phyloP scores from a whole-genome alignment of 2,113 vertebrate genomes.

The Platichthys flesus region DNA sequence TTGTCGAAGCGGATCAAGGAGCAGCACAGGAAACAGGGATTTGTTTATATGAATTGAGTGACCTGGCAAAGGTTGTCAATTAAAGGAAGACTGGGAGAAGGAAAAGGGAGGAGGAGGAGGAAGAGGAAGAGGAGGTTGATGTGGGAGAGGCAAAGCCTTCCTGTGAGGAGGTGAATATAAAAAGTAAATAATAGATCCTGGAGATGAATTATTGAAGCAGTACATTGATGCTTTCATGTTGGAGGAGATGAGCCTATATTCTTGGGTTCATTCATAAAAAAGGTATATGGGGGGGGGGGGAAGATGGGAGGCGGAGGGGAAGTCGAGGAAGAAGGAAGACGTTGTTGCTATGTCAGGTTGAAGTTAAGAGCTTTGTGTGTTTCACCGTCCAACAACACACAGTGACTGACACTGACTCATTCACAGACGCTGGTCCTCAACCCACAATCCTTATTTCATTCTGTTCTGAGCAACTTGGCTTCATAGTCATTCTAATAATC shows the following conservation, averaged over 20 bases:
- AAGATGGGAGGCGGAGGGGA: slow-evolving; percentile 11
- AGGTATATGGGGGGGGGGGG: background rate
- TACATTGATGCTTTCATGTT: slow-evolving; percentile 73
- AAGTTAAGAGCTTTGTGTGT: background rate
- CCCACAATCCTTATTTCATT: no score
- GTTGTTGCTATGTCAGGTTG: slow-evolving; percentile 40
- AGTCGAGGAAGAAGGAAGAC: background rate
- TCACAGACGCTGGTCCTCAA: no score
- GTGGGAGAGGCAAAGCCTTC: slow-evolving; percentile 30
- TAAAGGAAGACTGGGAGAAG: slow-evolving; percentile 21
- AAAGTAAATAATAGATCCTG: slow-evolving; percentile 79
- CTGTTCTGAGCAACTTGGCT: no score
- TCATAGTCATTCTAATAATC: no score
- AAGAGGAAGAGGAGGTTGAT: slow-evolving; percentile 7
- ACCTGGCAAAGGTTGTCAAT: slow-evolving; percentile 61
- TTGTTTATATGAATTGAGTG: slow-evolving; percentile 61
- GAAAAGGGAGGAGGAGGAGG: background rate
- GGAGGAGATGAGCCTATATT: slow-evolving; percentile 44
- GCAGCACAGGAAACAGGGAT: slow-evolving; percentile 41
- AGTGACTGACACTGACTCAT: background rate
- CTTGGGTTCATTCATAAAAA: slow-evolving; percentile 74
- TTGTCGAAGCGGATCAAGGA: slow-evolving; percentile 25
- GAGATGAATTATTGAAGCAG: slow-evolving; percentile 67
- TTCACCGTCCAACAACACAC: background rate
- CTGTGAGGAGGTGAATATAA: slow-evolving; percentile 69